Evolutionary conservation across 2,888 invertebrate genomes (phyloP).

Genomic region (Caenorhabditis panamensis): DNA sequence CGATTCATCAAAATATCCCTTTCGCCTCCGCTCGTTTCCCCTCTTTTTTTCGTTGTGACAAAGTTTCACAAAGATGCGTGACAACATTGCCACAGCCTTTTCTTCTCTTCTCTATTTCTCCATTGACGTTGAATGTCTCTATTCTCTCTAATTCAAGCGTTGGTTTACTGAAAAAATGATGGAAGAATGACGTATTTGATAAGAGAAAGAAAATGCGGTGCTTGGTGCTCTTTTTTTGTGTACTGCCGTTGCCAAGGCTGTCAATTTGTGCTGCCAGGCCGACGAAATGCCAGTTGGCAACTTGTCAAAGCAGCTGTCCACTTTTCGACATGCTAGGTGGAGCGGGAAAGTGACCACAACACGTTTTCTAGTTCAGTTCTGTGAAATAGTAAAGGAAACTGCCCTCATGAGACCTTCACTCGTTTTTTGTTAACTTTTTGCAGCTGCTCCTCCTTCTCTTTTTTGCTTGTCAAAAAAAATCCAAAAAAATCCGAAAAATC

Average conservation of each 20-base stretch:
- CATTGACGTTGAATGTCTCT: background rate
- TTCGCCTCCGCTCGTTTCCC: background rate
- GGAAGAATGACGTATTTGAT: slow-evolving; percentile 34
- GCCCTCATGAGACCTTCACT: no score
- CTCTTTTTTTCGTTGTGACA: slow-evolving; percentile 10
- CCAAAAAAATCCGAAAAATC: background rate
- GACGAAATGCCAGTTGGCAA: slow-evolving; percentile 15
- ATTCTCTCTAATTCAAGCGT: no score
- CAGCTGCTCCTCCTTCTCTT: background rate
- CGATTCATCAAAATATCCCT: slow-evolving; percentile 51
- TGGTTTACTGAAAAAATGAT: no score
- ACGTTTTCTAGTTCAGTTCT: no score
- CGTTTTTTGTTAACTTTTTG: no score
- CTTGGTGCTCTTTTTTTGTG: slow-evolving; percentile 18
- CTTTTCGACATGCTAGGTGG: background rate
- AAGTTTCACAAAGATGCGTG: slow-evolving; percentile 10
- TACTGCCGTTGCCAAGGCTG: slow-evolving; percentile 40
- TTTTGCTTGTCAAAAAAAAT: background rate
- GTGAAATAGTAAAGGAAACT: no score
- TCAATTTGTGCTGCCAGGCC: slow-evolving; percentile 10
- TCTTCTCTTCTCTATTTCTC: slow-evolving; percentile 35
- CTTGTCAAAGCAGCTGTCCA: background rate
- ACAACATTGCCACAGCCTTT: slow-evolving; percentile 15
- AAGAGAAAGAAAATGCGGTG: background rate
- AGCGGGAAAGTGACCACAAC: background rate